These are phyloP conservation scores for Diadophis punctatus DNA, from an alignment of 2,113 vertebrate genomes.

Conservation along the genomic window DNA sequence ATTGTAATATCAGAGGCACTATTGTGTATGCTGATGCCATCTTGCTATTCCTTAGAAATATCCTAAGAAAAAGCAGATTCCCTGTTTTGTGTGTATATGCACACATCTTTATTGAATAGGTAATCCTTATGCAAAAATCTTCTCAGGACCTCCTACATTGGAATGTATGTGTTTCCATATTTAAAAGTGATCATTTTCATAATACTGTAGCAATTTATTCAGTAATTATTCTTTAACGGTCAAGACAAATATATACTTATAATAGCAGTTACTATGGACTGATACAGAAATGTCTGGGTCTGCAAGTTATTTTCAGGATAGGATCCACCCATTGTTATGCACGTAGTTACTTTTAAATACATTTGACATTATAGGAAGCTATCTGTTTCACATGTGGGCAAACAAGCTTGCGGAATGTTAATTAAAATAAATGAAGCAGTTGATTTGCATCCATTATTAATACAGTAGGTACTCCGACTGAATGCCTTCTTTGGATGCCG, in stretches of 20 bases:
- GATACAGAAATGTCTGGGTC: neutral
- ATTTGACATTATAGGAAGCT: neutral
- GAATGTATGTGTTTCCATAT: neutral
- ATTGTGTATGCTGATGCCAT: neutral
- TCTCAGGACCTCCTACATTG: neutral
- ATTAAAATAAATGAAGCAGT: neutral
- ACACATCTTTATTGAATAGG: no score
- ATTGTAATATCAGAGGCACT: neutral
- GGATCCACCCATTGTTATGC: neutral
- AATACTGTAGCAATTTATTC: neutral
- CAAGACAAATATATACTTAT: neutral
- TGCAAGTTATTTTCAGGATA: neutral
- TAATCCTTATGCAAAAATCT: neutral
- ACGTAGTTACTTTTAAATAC: neutral
- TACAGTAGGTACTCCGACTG: neutral
- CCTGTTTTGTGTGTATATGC: neutral
- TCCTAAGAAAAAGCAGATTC: neutral
- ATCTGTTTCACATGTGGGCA: neutral
- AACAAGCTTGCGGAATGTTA: neutral
- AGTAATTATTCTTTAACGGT: neutral
- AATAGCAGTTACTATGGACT: neutral
- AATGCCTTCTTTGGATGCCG: neutral
- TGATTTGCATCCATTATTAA: neutral
- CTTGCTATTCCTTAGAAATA: neutral
- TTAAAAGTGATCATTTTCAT: neutral